phyloP scores from a whole-genome alignment of 1,140 invertebrate species.

The Drosophila burlai region DNA sequence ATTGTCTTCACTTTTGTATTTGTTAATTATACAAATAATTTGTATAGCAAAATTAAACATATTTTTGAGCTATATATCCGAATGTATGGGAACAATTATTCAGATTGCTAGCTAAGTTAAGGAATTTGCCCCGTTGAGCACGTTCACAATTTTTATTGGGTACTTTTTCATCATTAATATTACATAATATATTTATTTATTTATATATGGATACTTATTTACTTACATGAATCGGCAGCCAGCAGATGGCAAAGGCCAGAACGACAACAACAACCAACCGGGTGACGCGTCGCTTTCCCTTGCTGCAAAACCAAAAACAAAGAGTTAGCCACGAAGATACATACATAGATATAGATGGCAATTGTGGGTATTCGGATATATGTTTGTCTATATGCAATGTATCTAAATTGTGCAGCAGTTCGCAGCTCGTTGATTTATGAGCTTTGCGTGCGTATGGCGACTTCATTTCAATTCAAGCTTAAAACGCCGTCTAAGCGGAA shows the following conservation, averaged over 20 bases:
- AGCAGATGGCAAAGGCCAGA: conserved; percentile 97
- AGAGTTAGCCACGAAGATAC: conserved; percentile 1
- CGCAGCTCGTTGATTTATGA: conserved; percentile 56
- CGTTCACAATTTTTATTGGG: too few relatives aligned
- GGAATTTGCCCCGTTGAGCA: too few relatives aligned
- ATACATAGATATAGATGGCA: conserved; percentile 1
- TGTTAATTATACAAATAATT: too few relatives aligned
- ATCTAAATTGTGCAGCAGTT: conserved; percentile 45
- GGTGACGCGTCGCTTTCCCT: conserved; percentile 96
- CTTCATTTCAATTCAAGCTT: conserved; percentile 29
- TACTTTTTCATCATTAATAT: too few relatives aligned
- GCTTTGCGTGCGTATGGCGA: conserved; percentile 33
- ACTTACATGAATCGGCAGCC: conserved; percentile 96
- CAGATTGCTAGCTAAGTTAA: too few relatives aligned
- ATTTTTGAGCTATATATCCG: too few relatives aligned
- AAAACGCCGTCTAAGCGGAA: background rate
- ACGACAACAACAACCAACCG: conserved; percentile 97
- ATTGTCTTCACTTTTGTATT: too few relatives aligned
- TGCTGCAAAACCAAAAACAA: conserved; percentile 82
- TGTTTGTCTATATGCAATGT: background rate
- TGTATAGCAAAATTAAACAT: too few relatives aligned
- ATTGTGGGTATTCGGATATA: background rate
- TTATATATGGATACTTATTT: background rate
- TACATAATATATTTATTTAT: too few relatives aligned
- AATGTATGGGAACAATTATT: too few relatives aligned